Base-by-base conservation (phyloP, 2,888 invertebrate genomes). In the Mamestra brassicae region DNA sequence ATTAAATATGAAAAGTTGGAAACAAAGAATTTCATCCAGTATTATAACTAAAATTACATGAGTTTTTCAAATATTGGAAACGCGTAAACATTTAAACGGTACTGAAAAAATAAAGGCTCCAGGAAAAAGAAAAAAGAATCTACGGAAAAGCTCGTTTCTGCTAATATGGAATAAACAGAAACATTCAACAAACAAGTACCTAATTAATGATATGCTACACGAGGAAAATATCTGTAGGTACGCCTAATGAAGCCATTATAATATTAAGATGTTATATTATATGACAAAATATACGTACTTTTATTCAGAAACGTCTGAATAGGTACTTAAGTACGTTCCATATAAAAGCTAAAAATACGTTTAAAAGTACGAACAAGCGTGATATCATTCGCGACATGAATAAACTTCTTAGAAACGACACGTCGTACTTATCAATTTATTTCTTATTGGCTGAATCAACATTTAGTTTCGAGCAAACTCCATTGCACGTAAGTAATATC, bases 361-460 rank as follows among this genome's bases (percentile, higher is more conserved):
- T 70, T 63, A 68, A 69, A 75, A 71, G 55, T 65, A 76, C 50
- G n/a, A 69, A 67, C 55, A 67, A 42, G 68, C 75, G 54, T 85
- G 68, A 73, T 78, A 83, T 75, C 68, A 76, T 45, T 67, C 67
- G 61, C 61, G 71, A 80, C 64, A 80, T 84, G 78, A 85, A 64
- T 72, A 78, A 77, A 71, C 74, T 86, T 84, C 75, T 84, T 34
- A 71, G 70, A 75, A 86, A 61, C 52, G 74, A 67, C 63, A 68
- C 65, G 80, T 70, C 84, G 72, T 68, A 76, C 70, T 82, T 76
- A 73, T 71, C 83, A 85, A 75, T 78, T 78, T 72, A 78, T 85
- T 82, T 77, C 66, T 67, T 72, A 82, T 83, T 80, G 76, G 52
- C 15, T 81, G 76, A 81, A 81, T 84, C 85, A 84, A 84, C 81